Conservation (phyloP, 1,140 invertebrate species). For the Anastrepha ludens region DNA sequence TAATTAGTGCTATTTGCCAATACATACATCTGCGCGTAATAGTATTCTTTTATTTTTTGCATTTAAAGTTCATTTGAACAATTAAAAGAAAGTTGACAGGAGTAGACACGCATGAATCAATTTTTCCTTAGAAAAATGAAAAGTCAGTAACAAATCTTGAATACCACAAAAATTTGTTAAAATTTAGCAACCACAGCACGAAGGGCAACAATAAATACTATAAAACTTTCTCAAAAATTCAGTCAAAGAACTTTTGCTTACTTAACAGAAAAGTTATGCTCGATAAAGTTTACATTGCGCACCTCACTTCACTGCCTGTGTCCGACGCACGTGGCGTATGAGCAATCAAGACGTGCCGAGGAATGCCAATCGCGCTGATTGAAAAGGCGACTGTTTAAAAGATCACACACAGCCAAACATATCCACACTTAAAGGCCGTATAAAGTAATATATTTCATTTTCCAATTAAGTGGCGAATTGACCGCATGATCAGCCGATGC, state of each 20-base stretch:
- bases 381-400: background rate
- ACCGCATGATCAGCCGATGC: background rate
- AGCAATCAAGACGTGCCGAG: background rate
- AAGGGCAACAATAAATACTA: background rate
- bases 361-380: background rate
- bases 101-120: too few relatives aligned
- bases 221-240: background rate
- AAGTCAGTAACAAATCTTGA: background rate
- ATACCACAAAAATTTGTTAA: background rate
- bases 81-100: too few relatives aligned
- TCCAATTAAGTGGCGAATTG: conserved; percentile 16
- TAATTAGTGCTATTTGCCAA: too few relatives aligned
- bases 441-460: conserved; percentile 23
- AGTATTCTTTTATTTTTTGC: too few relatives aligned
- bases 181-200: background rate
- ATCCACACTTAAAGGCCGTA: background rate
- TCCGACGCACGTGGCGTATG: background rate
- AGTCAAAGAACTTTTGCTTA: background rate
- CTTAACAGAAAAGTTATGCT: background rate
- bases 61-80: too few relatives aligned
- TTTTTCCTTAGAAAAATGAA: background rate
- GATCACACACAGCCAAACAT: too few relatives aligned
- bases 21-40: too few relatives aligned
- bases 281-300: too few relatives aligned
- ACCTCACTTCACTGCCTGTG: too few relatives aligned